Evolutionary conservation across 2,113 vertebrate species (phyloP), one percentile per base, ranked within the genome.

Genomic region (Verasper variegatus): DNA sequence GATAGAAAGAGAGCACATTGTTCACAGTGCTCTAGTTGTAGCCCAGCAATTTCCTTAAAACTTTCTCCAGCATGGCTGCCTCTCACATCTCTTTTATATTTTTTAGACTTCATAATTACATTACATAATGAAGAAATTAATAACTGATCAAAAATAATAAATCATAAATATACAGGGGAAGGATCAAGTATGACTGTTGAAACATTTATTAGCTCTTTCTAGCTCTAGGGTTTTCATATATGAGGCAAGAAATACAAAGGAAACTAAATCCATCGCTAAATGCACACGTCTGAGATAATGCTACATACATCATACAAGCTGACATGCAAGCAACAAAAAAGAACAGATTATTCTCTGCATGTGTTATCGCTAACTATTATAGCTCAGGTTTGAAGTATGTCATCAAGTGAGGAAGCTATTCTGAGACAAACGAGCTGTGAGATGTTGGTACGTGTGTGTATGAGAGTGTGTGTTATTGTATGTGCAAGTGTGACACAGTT

Each of bases 401-500:
- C 59, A 75, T 70, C 68, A 78, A 80, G 80, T 71, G 86, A 68
- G 56, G 61, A 79, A 86, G 85, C 81, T 88, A 84, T 83, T 90
- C 77, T 77, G 75, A 90, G 86, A 86, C 81, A 83, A 86, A 76
- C 76, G 51, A 77, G 62, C 65, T 77, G 78, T 62, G 72, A 81
- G 76, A 77, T 78, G 75, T 83, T 27, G 74, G 59, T 56, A 51
- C 71, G 9, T 26, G 67, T 18, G 49, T 62, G 7, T 52, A 26
- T 60, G 56, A 62, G 23, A 24, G 37, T 66, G 62, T 55, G 1
- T 54, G 27, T 65, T 51, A 63, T n/a, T 37, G 54, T 31, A 27
- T 81, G 67, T 27, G 40, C 7, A 18, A 17, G 37, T 47, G 86
- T 78, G 85, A 89, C 86, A 88, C 87, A 86, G 85, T 91, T 90